Conservation (phyloP, 1,140 invertebrate genomes). For the Ptiloglossa arizonensis region DNA sequence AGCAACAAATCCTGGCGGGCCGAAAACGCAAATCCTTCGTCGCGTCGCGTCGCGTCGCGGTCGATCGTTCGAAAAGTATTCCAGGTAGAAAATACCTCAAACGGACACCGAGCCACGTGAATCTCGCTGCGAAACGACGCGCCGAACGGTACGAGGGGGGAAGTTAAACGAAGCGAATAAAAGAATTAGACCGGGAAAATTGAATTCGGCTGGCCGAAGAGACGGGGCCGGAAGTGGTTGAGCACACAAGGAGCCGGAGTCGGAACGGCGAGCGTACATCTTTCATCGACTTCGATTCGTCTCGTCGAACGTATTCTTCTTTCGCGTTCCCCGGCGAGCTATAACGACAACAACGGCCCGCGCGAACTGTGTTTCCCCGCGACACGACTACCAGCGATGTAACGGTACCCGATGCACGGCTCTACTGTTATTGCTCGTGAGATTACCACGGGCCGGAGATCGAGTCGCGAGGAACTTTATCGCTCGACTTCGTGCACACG, state of each 20-base stretch:
- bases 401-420: no score
- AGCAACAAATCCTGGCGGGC: not conserved
- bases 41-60: not conserved
- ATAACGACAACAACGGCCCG: not conserved
- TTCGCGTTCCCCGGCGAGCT: not conserved
- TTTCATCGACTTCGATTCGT: slow-evolving; percentile 50
- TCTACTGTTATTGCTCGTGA: no score
- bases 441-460: no score
- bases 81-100: slow-evolving; percentile 36
- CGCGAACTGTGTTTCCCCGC: not conserved
- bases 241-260: slow-evolving; percentile 31
- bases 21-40: no score
- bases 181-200: slow-evolving; percentile 53
- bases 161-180: slow-evolving; percentile 51
- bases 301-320: slow-evolving; percentile 15
- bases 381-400: not conserved
- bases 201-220: slow-evolving; percentile 37
- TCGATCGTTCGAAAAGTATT: slow-evolving; percentile 25
- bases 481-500: no score
- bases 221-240: slow-evolving; percentile 14
- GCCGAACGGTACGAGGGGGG: slow-evolving; percentile 34
- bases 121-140: slow-evolving; percentile 41
- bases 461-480: no score
- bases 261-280: slow-evolving; percentile 32
- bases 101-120: slow-evolving; percentile 36